Conservation (phyloP, 2,888 invertebrate genomes). For the Axea sp. region DNA sequence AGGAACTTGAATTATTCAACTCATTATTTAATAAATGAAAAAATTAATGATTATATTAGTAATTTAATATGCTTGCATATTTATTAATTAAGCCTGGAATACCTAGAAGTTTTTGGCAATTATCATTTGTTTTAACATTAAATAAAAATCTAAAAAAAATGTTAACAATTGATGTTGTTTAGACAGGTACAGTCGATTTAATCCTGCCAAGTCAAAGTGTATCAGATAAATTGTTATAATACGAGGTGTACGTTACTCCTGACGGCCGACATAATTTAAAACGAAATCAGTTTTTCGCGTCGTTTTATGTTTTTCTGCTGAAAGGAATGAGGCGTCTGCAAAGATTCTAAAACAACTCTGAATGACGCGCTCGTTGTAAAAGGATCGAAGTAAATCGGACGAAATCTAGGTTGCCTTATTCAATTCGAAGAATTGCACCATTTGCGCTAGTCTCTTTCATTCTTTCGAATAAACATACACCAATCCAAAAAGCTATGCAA, state of each 20-base stretch:
- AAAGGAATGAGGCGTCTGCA: constrained; percentile 30
- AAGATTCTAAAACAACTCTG: constrained; percentile 56
- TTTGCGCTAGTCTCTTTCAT: constrained; percentile 46
- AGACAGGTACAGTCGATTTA: constrained; percentile 25
- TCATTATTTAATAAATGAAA: no score
- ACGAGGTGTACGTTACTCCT: constrained; percentile 41
- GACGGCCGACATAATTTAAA: constrained; percentile 46
- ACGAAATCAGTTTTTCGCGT: constrained; percentile 39
- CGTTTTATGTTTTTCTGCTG: constrained; percentile 32
- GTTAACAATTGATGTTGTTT: constrained; percentile 17
- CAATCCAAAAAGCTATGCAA: constrained; percentile 36
- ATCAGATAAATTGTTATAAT: constrained; percentile 53
- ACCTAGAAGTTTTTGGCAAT: no score
- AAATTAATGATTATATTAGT: no score
- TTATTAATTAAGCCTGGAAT: no score
- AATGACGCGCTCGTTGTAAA: constrained; percentile 51
- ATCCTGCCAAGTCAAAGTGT: constrained; percentile 29
- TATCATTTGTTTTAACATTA: no score
- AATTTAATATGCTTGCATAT: no score
- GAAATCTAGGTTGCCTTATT: constrained; percentile 58
- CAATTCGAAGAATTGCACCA: constrained; percentile 44
- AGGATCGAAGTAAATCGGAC: constrained; percentile 46
- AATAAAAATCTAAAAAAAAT: no score
- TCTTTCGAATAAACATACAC: constrained; percentile 44
- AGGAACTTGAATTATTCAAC: no score